These are phyloP conservation scores for Oncorhynchus kisutch DNA, from an alignment of 2,113 vertebrate species.

Conservation along the genomic window DNA sequence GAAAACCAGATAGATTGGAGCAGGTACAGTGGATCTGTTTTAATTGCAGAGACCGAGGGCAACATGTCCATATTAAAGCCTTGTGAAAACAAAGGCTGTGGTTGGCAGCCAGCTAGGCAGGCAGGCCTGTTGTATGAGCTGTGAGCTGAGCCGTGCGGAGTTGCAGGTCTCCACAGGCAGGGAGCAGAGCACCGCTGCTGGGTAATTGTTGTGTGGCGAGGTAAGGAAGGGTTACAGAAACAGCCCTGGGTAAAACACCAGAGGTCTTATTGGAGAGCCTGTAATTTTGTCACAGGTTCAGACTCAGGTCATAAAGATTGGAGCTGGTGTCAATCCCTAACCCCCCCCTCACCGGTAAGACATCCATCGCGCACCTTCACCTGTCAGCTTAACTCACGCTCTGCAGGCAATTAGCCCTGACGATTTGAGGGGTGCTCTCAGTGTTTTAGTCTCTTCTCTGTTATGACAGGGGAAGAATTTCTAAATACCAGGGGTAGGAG, in stretches of 20 bases:
- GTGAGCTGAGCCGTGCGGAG: background rate
- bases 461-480: conserved; percentile 70
- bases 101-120: conserved; percentile 11
- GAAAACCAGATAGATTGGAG: conserved; percentile 20
- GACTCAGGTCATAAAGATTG: conserved; percentile 55
- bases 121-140: conserved; percentile 21
- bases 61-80: conserved; percentile 40
- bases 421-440: conserved; percentile 4
- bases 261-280: conserved; percentile 64
- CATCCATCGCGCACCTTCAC: conserved; percentile 52
- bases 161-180: conserved; percentile 61
- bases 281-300: conserved; percentile 73
- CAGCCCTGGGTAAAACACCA: conserved; percentile 53
- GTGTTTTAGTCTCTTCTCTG: conserved; percentile 43
- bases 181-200: conserved; percentile 25
- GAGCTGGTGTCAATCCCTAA: conserved; percentile 39
- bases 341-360: conserved; percentile 30
- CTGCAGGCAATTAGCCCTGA: conserved; percentile 41
- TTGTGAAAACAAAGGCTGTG: conserved; percentile 39
- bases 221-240: conserved; percentile 60
- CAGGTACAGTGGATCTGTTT: conserved; percentile 6
- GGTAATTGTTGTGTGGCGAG: conserved; percentile 70
- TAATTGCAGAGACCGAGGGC: conserved; percentile 41
- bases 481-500: conserved; percentile 56
- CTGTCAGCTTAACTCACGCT: conserved; percentile 66